Conservation (phyloP, 2,797 vertebrate genomes). For the Anguilla anguilla region DNA sequence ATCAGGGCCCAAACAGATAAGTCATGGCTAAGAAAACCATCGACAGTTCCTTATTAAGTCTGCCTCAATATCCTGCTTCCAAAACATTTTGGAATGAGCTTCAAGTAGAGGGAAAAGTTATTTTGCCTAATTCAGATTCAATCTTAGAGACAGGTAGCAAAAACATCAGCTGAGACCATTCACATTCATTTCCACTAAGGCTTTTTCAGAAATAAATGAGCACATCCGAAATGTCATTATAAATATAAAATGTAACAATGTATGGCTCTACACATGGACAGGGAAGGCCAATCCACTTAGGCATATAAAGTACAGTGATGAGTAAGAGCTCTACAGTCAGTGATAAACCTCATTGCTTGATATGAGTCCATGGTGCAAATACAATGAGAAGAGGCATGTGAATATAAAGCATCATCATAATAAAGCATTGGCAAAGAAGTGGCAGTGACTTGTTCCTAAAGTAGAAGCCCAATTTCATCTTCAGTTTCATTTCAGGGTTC, state of each 20-base stretch:
- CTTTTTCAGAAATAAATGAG: neutral
- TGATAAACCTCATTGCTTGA: neutral
- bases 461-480: neutral
- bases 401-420: neutral
- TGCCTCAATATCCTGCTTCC: no score
- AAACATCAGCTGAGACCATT: no score
- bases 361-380: neutral
- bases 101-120: neutral
- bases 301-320: neutral
- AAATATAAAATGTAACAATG: neutral
- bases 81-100: neutral
- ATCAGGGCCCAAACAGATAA: no score
- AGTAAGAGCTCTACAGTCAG: neutral
- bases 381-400: neutral
- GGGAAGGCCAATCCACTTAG: neutral
- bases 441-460: neutral
- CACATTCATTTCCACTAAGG: no score
- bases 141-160: no score
- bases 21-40: no score
- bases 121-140: no score
- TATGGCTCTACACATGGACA: neutral
- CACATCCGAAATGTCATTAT: neutral
- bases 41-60: no score
- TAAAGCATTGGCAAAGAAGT: neutral
- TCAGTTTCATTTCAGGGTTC: neutral